Evolutionary conservation across 2,888 invertebrate genomes (phyloP).

Genomic region (Napeogenes sylphis): DNA sequence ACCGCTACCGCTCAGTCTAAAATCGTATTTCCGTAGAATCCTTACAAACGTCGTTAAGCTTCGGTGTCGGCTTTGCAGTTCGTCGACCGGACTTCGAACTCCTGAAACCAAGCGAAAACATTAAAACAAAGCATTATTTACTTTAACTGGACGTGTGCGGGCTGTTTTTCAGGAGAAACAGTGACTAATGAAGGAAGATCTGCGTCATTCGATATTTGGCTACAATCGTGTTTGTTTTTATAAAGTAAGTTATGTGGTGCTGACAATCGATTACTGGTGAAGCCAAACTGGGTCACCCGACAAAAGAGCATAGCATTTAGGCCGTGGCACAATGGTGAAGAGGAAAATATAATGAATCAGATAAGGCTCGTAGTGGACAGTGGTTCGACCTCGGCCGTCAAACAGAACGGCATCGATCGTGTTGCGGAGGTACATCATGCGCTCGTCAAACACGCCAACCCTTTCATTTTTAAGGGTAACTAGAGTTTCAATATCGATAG

Average conservation of each 20-base stretch:
- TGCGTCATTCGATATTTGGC: conserved; percentile 39
- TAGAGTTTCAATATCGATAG: conserved; percentile 11
- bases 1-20: conserved; percentile 51
- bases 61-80: conserved; percentile 73
- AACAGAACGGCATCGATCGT: conserved; percentile 68
- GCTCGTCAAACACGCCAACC: conserved; percentile 50
- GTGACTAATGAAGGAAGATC: conserved; percentile 44
- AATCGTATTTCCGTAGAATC: conserved; percentile 77
- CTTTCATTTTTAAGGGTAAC: conserved; percentile 34
- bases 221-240: conserved; percentile 40
- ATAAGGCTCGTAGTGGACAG: conserved; percentile 72
- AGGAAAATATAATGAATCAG: conserved; percentile 67
- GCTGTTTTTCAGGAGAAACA: conserved; percentile 33
- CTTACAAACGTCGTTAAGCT: conserved; percentile 75
- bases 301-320: conserved; percentile 64
- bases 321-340: conserved; percentile 56
- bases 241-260: conserved; percentile 46
- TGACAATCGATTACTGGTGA: conserved; percentile 61
- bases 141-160: conserved; percentile 32
- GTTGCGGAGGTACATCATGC: conserved; percentile 56
- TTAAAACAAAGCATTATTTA: conserved; percentile 55
- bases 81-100: conserved; percentile 64
- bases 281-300: conserved; percentile 69
- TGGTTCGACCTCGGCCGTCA: conserved; percentile 75
- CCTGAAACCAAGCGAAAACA: conserved; percentile 53